A percentile compares a stretch with the other conserved stretches of the same genome.
Conservation (phyloP, 1,140 invertebrate species). For the Penaeus chinensis region DNA sequence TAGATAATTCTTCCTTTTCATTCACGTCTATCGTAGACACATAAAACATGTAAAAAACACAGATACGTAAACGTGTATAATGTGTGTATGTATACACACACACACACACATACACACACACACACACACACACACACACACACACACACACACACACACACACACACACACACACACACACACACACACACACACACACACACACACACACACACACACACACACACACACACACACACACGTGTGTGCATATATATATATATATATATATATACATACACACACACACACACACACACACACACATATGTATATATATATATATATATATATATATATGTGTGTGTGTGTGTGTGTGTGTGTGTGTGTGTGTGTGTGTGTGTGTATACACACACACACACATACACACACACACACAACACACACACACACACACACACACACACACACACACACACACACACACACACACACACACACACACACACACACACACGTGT, state of each 20-base stretch:
- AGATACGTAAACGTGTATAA: not conserved
- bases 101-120: not conserved
- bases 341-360: no score
- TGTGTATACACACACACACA: no score
- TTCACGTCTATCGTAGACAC: not conserved
- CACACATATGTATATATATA: not conserved
- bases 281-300: not conserved
- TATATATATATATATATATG: not conserved
- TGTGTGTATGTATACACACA: not conserved
- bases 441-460: not conserved
- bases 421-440: not conserved
- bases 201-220: conserved; percentile 12
- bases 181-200: conserved; percentile 16
- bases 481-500: not conserved
- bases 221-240: conserved; percentile 6
- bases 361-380: no score
- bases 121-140: conserved; percentile 19
- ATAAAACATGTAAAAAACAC: not conserved
- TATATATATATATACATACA: not conserved
- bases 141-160: conserved; percentile 22
- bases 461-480: not conserved
- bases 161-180: conserved; percentile 18
- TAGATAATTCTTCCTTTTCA: not conserved
- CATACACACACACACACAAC: not conserved
- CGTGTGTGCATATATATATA: not conserved